Conservation (phyloP, 2,797 vertebrate species). For the Amazonetta brasiliensis region DNA sequence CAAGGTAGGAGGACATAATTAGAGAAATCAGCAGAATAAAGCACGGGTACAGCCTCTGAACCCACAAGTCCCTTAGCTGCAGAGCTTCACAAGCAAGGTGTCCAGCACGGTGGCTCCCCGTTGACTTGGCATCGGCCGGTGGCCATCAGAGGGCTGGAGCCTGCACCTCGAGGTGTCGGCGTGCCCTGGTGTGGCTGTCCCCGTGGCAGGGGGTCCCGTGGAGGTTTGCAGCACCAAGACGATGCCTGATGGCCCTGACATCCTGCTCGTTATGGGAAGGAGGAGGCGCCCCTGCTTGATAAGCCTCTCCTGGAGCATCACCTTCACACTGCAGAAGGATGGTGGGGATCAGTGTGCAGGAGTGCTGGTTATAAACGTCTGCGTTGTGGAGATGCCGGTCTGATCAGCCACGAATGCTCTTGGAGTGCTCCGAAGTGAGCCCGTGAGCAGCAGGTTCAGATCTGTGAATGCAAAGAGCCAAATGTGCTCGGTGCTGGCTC, state of each 20-base stretch:
- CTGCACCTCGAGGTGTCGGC: no score
- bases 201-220: neutral
- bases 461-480: fast-evolving
- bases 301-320: neutral
- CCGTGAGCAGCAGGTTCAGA: neutral
- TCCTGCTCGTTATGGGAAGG: neutral
- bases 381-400: neutral
- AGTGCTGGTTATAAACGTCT: neutral
- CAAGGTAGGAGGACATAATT: neutral
- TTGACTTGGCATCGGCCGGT: neutral
- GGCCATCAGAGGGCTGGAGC: neutral
- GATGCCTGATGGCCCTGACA: neutral
- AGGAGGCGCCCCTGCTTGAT: neutral
- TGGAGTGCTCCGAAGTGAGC: neutral
- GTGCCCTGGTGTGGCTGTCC: neutral
- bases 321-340: neutral
- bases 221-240: neutral
- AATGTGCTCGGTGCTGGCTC: neutral
- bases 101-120: neutral
- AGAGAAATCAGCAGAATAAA: neutral
- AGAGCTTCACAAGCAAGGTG: fast-evolving
- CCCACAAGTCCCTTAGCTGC: neutral
- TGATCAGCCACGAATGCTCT: neutral
- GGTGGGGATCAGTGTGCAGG: neutral
- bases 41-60: neutral